Percentiles rank a stretch among this genome's conserved stretches.
Conservation (phyloP, 2,797 vertebrate genomes). For the Sarcoramphus papa region DNA sequence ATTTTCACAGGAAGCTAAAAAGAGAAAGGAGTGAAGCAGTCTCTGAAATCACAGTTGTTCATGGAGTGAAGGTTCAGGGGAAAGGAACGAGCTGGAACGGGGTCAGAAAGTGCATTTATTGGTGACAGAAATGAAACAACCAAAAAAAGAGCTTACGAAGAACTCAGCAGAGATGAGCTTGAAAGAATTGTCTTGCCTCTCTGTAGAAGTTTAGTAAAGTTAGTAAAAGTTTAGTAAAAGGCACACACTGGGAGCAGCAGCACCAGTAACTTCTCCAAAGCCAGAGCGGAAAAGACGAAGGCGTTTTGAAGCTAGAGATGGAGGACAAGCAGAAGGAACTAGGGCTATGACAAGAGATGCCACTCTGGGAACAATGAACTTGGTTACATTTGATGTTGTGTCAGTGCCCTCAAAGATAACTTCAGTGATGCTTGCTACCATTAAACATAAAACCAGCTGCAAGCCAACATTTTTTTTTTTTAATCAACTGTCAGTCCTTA, state of each 20-base stretch:
- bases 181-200: not conserved
- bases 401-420: not conserved
- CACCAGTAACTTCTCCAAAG: not conserved
- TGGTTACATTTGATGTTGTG: not conserved
- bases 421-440: not conserved
- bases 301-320: not conserved
- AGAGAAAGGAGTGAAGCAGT: not conserved
- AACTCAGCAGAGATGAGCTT: not conserved
- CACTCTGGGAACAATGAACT: not conserved
- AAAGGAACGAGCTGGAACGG: fast-evolving
- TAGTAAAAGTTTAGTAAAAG: not conserved
- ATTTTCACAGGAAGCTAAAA: not conserved
- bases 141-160: not conserved
- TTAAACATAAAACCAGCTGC: not conserved
- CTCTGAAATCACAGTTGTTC: not conserved
- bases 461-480: not conserved
- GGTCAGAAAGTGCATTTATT: not conserved
- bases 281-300: not conserved
- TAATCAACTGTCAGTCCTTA: not conserved
- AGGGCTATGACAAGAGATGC: not conserved
- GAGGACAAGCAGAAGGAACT: not conserved
- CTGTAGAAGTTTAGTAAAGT: not conserved
- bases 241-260: not conserved
- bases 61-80: not conserved
- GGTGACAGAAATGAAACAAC: not conserved